phyloP scores from a whole-genome alignment of 2,797 vertebrate genomes.

The Myripristis jacobus region DNA sequence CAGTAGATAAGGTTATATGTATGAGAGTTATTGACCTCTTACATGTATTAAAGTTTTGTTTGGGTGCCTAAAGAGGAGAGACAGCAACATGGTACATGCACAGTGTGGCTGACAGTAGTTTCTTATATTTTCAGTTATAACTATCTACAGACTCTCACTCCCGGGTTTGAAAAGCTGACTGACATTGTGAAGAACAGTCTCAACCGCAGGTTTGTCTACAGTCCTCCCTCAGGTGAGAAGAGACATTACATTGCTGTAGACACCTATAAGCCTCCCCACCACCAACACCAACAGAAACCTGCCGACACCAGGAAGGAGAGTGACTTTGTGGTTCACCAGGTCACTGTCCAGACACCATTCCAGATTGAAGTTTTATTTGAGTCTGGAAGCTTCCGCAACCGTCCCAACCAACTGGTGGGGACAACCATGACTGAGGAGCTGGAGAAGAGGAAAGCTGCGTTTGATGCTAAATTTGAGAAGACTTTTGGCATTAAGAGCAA shows the following conservation, averaged over 20 bases:
- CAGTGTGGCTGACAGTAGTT: constrained; percentile 3
- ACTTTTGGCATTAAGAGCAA: constrained; percentile 86
- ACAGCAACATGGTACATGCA: neutral
- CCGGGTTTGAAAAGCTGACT: constrained; percentile 90
- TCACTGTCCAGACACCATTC: constrained; percentile 89
- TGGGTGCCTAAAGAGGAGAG: constrained; percentile 13
- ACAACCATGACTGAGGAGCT: constrained; percentile 82
- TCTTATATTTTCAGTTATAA: constrained; percentile 87
- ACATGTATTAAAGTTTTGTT: neutral
- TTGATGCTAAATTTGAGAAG: constrained; percentile 87
- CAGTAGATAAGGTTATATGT: constrained; percentile 11
- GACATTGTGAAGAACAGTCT: constrained; percentile 90
- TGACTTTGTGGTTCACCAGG: constrained; percentile 92
- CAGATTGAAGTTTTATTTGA: constrained; percentile 91
- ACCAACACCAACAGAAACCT: constrained; percentile 76
- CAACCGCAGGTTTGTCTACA: constrained; percentile 86
- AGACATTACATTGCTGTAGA: constrained; percentile 89
- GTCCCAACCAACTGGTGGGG: constrained; percentile 83
- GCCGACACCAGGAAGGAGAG: constrained; percentile 70
- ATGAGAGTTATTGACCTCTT: neutral
- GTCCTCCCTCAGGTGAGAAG: constrained; percentile 81
- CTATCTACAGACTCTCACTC: constrained; percentile 85
- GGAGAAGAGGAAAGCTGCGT: constrained; percentile 76
- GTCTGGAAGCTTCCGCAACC: constrained; percentile 85
- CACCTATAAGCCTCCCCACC: constrained; percentile 76